Evolutionary conservation across 2,797 vertebrate genomes (phyloP), one percentile per base, ranked within the genome.

Genomic region (Lithobates sylvaticus): DNA sequence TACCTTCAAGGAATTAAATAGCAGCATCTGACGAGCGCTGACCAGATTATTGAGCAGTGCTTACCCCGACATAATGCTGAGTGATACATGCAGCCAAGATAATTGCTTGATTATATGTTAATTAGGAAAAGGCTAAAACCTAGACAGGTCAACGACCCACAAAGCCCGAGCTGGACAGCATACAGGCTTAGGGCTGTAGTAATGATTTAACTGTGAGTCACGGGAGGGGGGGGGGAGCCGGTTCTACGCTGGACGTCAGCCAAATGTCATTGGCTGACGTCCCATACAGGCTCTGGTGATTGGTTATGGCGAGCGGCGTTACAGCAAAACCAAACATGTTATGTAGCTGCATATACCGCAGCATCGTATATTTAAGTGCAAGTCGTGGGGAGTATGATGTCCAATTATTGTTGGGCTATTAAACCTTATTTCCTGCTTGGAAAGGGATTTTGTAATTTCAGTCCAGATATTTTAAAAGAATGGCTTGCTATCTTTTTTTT

Each of bases 1-100:
- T 64, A 75, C n/a, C 42, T 68, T n/a, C 21, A 42, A 70, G 32
- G 83, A 64, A 85, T 74, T 34, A 85, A 73, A 80, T 54, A 21
- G 5, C 26, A 74, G 54, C 6, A 82, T 65, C n/a, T 73, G 39
- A 26, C 42, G 64, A 26, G 44, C 32, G 36, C 34, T 39, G 69
- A 58, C 36, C 12, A 39, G 44, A 29, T 71, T 58, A n/a, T 58
- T 4, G 78, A n/a, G 77, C 32, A 61, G 36, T 54, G 71, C 68
- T 26, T 42, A 18, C 32, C 69, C 54, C 58, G 58, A 71, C 29
- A 36, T 80, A 13, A 23, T 34, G 34, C 29, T 36, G 23, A 32
- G 36, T n/a, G 16, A 29, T 65, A 42, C 34, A 42, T 72, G 18
- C 23, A 16, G n/a, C 42, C 54, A 29, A 47, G 47, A 39, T 71